Base-by-base conservation (phyloP, 2,888 invertebrate genomes). In the Rhopalosiphum nymphaeae region DNA sequence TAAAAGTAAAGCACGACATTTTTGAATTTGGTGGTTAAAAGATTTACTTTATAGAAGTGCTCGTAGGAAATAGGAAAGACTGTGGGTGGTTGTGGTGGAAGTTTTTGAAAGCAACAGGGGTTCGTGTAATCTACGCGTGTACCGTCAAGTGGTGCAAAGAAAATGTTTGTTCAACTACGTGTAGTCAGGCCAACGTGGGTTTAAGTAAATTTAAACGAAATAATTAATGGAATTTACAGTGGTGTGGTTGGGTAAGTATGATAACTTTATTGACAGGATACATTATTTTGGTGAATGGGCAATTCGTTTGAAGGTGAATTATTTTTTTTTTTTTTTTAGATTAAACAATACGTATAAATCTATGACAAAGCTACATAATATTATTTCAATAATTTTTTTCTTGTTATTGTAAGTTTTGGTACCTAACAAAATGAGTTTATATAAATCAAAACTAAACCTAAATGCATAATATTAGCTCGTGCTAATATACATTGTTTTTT, bases 21-120 rank as follows among this genome's bases (percentile, higher is more conserved):
- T 29, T 46, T 86, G 89, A 42, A 42, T 26, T 44, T 13, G 56
- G 89, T 44, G 7, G 89, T 89, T 57, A 42, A 89, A 42, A 57
- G 36, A 89, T 57, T 42, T 89, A 53, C 36, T 53, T n/a, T 53
- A 21, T 36, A 53, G 53, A 36, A 88, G 53, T 56, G 29, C 25
- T 88, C 36, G 10, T 36, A 49, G 88, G 29, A 87, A 88, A n/a
- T 49, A 36, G 36, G 29, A 42, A 46, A 26, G 42, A 44, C 57
- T 36, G 56, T 57, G 89, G 89, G 89, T 57, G 89, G 89, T 44
- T 29, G 44, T 56, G 44, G 7, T 7, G 42, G 26, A 56, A 57
- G 89, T 89, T 42, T 57, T 44, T 29, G 26, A 57, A 42, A 53
- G 89, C 89, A 57, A 89, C 89, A 89, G 89, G 89, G 42, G 89